These are phyloP conservation scores for Eptesicus fuscus DNA, from an alignment of 2,113 vertebrate genomes.

Conservation along the genomic window DNA sequence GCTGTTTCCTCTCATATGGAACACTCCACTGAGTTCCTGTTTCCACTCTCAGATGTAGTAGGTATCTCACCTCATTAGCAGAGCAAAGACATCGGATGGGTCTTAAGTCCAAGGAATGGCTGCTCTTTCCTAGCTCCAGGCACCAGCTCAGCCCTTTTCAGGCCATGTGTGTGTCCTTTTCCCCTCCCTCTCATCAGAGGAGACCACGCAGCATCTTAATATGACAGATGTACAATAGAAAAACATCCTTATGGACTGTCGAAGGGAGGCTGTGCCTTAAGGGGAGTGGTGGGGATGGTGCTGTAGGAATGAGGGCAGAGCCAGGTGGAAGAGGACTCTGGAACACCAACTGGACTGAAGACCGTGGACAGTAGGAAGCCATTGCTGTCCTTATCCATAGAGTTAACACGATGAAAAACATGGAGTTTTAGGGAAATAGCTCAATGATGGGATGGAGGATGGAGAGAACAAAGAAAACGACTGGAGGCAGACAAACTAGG, in stretches of 20 bases:
- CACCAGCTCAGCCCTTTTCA: neutral
- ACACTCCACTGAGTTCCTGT: neutral
- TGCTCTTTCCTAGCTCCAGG: neutral
- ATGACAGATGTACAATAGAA: neutral
- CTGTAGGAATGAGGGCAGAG: neutral
- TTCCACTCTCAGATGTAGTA: neutral
- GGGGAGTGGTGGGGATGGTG: neutral
- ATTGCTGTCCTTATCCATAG: neutral
- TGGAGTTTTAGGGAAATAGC: neutral
- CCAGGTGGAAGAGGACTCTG: neutral
- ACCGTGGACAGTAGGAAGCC: neutral
- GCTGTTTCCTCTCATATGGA: neutral
- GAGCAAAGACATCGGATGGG: neutral
- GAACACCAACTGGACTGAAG: neutral
- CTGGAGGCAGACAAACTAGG: neutral
- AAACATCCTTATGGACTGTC: neutral
- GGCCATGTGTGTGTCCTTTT: neutral
- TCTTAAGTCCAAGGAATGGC: neutral
- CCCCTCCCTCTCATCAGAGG: neutral
- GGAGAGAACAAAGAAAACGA: neutral
- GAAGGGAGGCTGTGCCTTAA: neutral
- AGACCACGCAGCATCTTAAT: neutral
- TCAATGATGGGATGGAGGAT: neutral
- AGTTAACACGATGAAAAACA: neutral
- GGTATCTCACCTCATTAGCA: neutral